phyloP scores from a whole-genome alignment of 2,888 invertebrate species.

The Podabrus alpinus region DNA sequence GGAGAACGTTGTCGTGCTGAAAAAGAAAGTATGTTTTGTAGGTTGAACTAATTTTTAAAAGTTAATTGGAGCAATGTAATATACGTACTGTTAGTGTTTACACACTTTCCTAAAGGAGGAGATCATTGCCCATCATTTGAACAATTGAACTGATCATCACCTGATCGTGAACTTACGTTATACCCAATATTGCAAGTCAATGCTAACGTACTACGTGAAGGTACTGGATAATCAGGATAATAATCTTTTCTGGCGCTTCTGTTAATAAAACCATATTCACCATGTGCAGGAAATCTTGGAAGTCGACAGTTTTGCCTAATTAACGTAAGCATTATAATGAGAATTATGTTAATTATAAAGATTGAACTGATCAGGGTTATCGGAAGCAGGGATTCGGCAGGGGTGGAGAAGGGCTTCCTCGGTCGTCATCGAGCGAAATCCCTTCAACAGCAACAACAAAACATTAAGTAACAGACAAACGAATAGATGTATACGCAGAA shows the following conservation, averaged over 20 bases:
- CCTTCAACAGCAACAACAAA: too few relatives aligned
- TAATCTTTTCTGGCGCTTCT: background rate
- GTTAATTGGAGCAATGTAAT: too few relatives aligned
- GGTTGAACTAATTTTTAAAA: too few relatives aligned
- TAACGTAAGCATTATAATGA: background rate
- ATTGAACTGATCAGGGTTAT: too few relatives aligned
- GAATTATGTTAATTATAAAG: too few relatives aligned
- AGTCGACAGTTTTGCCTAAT: background rate
- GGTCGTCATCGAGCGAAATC: too few relatives aligned
- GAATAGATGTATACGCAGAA: too few relatives aligned
- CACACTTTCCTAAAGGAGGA: background rate
- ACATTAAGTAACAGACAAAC: too few relatives aligned
- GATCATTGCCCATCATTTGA: background rate
- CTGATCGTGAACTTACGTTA: background rate
- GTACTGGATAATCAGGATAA: background rate
- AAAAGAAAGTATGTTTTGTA: background rate
- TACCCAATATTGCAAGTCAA: background rate
- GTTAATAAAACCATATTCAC: background rate
- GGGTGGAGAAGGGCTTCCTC: too few relatives aligned
- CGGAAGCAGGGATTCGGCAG: too few relatives aligned
- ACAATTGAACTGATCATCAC: background rate
- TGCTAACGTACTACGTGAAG: background rate
- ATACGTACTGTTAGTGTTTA: too few relatives aligned
- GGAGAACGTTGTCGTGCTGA: too few relatives aligned
- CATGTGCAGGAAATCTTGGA: background rate